These are phyloP conservation scores for Helarctos malayanus DNA, from an alignment of 2,797 vertebrate species.

Conservation along the genomic window DNA sequence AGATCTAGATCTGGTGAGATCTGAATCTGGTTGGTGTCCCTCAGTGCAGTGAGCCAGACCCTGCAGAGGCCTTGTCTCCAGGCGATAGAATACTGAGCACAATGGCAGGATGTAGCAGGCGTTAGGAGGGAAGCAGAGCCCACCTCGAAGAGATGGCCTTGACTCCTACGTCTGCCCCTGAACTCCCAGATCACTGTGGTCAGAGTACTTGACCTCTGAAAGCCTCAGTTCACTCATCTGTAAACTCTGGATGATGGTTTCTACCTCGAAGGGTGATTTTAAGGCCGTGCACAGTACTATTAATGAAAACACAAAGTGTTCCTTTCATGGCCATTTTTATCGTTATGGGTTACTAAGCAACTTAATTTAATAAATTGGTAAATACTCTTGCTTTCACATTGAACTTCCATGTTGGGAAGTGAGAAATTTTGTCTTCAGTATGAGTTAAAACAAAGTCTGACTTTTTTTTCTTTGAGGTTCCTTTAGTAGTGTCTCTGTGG, in stretches of 20 bases:
- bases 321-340: not conserved
- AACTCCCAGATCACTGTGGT: not conserved
- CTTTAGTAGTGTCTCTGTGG: not conserved
- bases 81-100: accelerated
- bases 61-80: not conserved
- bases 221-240: not conserved
- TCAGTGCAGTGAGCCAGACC: not conserved
- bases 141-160: not conserved
- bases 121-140: not conserved
- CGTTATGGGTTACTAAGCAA: not conserved
- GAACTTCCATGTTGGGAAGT: not conserved
- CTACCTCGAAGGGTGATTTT: not conserved
- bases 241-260: not conserved
- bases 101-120: not conserved
- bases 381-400: not conserved
- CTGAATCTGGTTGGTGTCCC: not conserved
- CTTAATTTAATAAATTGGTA: not conserved
- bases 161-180: not conserved
- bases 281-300: not conserved
- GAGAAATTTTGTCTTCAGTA: not conserved
- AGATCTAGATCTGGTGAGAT: not conserved
- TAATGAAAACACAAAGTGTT: not conserved
- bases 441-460: not conserved
- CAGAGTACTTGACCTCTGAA: not conserved
- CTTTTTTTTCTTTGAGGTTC: not conserved